phyloP scores from a whole-genome alignment of 2,888 invertebrate genomes.

The Acleris laterana region DNA sequence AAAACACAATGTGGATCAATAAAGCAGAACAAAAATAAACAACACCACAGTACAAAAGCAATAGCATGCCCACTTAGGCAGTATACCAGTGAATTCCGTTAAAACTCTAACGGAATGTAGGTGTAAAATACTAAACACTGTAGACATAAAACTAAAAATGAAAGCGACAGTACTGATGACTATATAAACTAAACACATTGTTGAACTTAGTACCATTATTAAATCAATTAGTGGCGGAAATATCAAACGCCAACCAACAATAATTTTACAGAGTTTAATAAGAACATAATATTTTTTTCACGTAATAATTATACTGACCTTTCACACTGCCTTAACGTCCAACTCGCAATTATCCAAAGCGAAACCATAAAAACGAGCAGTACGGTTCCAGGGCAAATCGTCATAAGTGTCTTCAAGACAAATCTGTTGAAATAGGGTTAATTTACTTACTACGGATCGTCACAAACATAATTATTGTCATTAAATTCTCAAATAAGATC shows the following conservation, averaged over 20 bases:
- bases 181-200: constrained; percentile 41
- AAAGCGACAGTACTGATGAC: constrained; percentile 64
- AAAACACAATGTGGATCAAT: constrained; percentile 70
- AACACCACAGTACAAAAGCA: constrained; percentile 80
- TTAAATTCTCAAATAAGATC: too few species aligned
- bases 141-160: constrained; percentile 56
- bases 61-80: constrained; percentile 77
- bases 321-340: constrained; percentile 99
- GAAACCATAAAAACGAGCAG: constrained; percentile 99
- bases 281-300: too few species aligned
- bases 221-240: constrained; percentile 1
- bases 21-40: constrained; percentile 70
- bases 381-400: constrained; percentile 99
- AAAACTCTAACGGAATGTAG: constrained; percentile 51
- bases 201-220: neutral
- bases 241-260: constrained; percentile 3
- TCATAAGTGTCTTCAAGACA: constrained; percentile 99
- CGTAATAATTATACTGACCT: constrained; percentile 87
- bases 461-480: too few species aligned
- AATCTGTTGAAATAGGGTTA: constrained; percentile 81
- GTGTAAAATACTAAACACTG: constrained; percentile 54
- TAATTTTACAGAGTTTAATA: too few species aligned
- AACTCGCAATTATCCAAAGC: constrained; percentile 99
- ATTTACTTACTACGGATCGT: neutral
- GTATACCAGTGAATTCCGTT: constrained; percentile 61